Base-by-base conservation (phyloP, 2,797 vertebrate species). In the Enoplosus armatus region DNA sequence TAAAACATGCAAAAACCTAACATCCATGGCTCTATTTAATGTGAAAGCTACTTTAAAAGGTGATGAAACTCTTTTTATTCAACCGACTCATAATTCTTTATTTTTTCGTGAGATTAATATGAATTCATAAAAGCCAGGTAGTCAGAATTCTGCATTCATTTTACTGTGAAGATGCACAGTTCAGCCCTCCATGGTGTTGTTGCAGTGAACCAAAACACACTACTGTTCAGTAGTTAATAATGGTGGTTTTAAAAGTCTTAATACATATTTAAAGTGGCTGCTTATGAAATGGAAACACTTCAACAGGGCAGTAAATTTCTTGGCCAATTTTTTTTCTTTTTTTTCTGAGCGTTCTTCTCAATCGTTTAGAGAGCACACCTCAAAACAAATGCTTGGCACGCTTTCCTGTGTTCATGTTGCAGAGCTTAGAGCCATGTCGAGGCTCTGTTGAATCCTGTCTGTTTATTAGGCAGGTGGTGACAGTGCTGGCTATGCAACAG, bases 401-500 rank as follows among this genome's bases (percentile, higher is more conserved):
- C 60, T 72, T 53, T 33, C 45, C 41, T 45, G 70, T 27, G 56
- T 89, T 90, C 73, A 43, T 79, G 84, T 76, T 86, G 82, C 75
- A 80, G 43, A 76, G 83, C 71, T 84, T 33, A 64, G 61, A 85
- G 85, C 87, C 63, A 56, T 66, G 81, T 68, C 1, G 37, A 77
- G 82, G 87, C 72, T 87, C 88, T 93, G 93, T 94, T 86, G 62
- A 87, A 53, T 92, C 93, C 90, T 93, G 92, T 70, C 91, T 77
- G 87, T 88, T 91, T 87, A 87, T 90, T 77, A 91, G 85, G 64
- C 86, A 90, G 87, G 92, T 92, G 91, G 84, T 88, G 89, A 93
- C 91, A 92, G 81, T 92, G 78, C 79, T 72, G 83, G 68, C 75
- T 85, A 6, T 74, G 83, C 67, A 89, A 75, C 79, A 84, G 70